Evolutionary conservation across 1,140 invertebrate species (phyloP).

Genomic region (Mizuhopecten yessoensis): DNA sequence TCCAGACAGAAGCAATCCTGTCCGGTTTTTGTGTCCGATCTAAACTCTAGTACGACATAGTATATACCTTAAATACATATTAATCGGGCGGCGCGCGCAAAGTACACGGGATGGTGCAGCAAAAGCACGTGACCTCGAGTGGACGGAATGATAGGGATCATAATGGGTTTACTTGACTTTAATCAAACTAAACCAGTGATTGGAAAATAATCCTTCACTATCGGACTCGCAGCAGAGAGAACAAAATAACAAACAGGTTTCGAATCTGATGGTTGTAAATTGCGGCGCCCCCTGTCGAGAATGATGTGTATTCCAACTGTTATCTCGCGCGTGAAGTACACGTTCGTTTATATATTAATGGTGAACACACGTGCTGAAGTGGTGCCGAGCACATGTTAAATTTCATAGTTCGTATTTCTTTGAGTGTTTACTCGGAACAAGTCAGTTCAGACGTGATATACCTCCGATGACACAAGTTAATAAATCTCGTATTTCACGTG

Average conservation of each 20-base stretch:
- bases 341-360: neutral
- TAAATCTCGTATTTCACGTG: neutral
- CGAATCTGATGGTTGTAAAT: neutral
- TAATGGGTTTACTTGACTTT: neutral
- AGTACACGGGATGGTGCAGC: neutral
- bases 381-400: neutral
- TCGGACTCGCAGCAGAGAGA: neutral
- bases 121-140: neutral
- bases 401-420: neutral
- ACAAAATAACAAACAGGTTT: neutral
- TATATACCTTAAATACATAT: too few relatives aligned
- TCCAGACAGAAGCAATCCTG: too few relatives aligned
- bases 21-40: too few relatives aligned
- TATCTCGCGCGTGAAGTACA: slow-evolving; percentile 4
- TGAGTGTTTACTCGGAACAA: neutral
- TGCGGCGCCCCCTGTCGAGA: neutral
- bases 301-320: slow-evolving; percentile 20
- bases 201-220: neutral
- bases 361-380: neutral
- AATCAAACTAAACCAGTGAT: neutral
- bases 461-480: neutral
- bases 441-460: neutral
- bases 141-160: too few relatives aligned
- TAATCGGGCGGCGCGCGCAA: neutral
- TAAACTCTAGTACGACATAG: too few relatives aligned